phyloP scores from a whole-genome alignment of 2,888 invertebrate species.

The Microchrysa polita region DNA sequence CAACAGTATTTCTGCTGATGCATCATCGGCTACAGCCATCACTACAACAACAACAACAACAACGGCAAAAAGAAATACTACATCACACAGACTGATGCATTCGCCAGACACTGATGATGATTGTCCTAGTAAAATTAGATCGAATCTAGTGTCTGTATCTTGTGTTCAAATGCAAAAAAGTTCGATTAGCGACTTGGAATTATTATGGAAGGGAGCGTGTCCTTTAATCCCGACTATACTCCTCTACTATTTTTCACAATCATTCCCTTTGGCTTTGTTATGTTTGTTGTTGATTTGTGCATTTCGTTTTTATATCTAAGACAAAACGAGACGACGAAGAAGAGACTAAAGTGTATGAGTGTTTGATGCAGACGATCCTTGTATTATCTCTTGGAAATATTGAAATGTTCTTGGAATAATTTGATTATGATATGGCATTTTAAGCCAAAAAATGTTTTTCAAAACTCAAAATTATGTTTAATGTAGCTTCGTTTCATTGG shows the following conservation, averaged over 20 bases:
- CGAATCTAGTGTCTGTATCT: constrained; percentile 8
- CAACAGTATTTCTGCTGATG: constrained; percentile 30
- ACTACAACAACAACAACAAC: constrained; percentile 22
- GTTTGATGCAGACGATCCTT: too few species aligned
- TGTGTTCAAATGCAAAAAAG: constrained; percentile 31
- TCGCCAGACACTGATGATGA: neutral
- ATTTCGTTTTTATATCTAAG: constrained; percentile 27
- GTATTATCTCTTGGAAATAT: neutral
- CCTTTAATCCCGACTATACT: constrained; percentile 60
- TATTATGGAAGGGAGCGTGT: constrained; percentile 61
- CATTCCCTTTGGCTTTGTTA: constrained; percentile 60
- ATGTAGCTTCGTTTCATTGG: too few species aligned
- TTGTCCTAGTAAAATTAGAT: neutral
- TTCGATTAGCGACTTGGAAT: constrained; percentile 52
- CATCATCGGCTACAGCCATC: neutral
- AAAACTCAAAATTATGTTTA: constrained; percentile 4
- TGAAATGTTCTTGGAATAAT: constrained; percentile 16
- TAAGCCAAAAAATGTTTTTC: too few species aligned
- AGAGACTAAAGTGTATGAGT: too few species aligned
- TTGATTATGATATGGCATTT: too few species aligned
- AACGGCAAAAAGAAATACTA: neutral
- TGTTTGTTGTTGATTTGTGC: constrained; percentile 57
- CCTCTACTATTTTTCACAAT: constrained; percentile 60
- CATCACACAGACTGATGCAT: neutral
- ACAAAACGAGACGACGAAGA: neutral